Evolutionary conservation across 1,140 invertebrate genomes (phyloP), one percentile per base, ranked within the genome.

Genomic region (Goniozus legneri): DNA sequence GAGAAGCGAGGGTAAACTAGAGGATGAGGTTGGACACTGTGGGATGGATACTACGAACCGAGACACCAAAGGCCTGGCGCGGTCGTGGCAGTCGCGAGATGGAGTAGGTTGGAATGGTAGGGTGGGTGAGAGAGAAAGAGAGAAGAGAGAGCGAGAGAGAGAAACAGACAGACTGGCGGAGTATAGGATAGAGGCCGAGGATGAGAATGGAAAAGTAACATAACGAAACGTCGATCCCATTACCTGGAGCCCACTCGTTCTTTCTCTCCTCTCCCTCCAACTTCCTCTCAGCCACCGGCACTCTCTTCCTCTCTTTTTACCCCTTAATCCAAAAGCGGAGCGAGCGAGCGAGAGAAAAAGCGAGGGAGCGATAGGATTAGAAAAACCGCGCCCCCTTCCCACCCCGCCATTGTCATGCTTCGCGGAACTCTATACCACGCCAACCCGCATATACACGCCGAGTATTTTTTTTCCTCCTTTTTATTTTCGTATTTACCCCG

Each of bases 191-290:
- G 49, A 56, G 50, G 47, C 52, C 49, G 56, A 68, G 67, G 61
- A 71, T 72, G 71, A 68, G 72, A 71, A 72, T 72, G 68, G 73
- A 75, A 76, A 75, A 75, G 72, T 71, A 74, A 76, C 73, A 70
- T 73, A 76, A 76, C 73, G 70, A 75, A 75, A 76, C 68, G 72
- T 74, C 72, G 71, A 76, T 76, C 72, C 69, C 66, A 74, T 76
- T 76, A 76, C 68, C 69, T 62, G 62, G 43, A 55, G 60, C 61
- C 64, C 59, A 60, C 57, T 50, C 39, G 33, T 39, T 35, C 50
- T 39, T 42, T 43, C 43, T 38, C 37, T 30, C 22, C 10, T 38
- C 19, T 14, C 30, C 15, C 52, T 56, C 47, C 50, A 36, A 16
- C 52, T 33, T 18, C 31, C 41, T 53, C 32, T 34, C 42, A 30